phyloP scores from a whole-genome alignment of 2,888 invertebrate genomes.

The Eremobia ochroleuca region DNA sequence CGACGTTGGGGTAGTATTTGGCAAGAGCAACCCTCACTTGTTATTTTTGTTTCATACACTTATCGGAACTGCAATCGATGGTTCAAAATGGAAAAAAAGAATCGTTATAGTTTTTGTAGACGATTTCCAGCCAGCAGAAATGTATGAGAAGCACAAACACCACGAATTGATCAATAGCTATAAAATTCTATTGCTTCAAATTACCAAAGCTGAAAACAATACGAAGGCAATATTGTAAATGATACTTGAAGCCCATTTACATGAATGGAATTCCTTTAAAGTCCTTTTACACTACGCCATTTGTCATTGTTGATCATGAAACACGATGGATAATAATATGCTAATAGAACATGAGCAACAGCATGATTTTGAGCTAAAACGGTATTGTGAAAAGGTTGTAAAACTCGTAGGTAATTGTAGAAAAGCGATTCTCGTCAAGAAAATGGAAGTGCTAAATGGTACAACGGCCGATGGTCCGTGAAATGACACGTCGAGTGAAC shows the following conservation, averaged over 20 bases:
- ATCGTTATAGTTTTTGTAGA: constrained; percentile 32
- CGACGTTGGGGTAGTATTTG: constrained; percentile 84
- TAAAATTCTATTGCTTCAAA: constrained; percentile 34
- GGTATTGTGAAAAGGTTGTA: constrained; percentile 55
- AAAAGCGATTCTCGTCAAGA: constrained; percentile 76
- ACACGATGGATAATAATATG: constrained; percentile 51
- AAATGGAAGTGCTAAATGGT: constrained; percentile 86
- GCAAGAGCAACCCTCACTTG: constrained; percentile 81
- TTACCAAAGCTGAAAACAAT: constrained; percentile 19
- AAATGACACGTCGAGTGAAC: constrained; percentile 74
- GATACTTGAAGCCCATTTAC: constrained; percentile 33
- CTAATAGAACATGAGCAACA: constrained; percentile 39
- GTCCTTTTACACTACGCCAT: constrained; percentile 36
- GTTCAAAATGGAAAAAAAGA: constrained; percentile 75
- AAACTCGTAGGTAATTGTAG: constrained; percentile 73
- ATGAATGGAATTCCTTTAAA: constrained; percentile 57
- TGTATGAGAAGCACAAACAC: constrained; percentile 5
- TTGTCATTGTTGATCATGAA: constrained; percentile 48
- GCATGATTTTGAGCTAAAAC: constrained; percentile 25
- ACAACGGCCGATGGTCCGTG: constrained; percentile 81
- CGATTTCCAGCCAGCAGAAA: background rate
- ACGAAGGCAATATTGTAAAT: constrained; percentile 27
- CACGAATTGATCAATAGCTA: constrained; percentile 10
- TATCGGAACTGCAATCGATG: constrained; percentile 82
- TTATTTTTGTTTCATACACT: constrained; percentile 83